These are phyloP conservation scores for Eupsittula cactorum DNA, from an alignment of 2,113 vertebrate species.

Conservation along the genomic window DNA sequence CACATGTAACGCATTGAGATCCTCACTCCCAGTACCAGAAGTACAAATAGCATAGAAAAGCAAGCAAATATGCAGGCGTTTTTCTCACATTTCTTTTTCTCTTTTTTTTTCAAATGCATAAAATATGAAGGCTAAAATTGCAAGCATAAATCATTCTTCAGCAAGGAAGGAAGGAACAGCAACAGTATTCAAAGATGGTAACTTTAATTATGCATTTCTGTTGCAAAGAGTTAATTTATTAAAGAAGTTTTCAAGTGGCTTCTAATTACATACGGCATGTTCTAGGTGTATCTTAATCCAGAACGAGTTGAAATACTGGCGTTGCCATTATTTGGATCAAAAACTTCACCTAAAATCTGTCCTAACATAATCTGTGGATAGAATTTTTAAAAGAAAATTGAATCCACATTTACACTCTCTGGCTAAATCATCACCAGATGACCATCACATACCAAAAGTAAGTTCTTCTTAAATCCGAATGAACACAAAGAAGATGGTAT, in stretches of 20 bases:
- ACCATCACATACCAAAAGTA: too few relatives aligned
- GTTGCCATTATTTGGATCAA: background rate
- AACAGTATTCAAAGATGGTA: background rate
- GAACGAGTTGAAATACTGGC: background rate
- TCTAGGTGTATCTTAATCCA: background rate
- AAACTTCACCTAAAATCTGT: background rate
- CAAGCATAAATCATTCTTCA: background rate
- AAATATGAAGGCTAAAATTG: background rate
- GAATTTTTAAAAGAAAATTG: background rate
- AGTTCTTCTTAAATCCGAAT: background rate
- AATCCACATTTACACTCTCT: background rate
- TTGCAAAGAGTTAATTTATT: background rate
- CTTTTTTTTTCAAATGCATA: background rate
- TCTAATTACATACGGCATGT: background rate
- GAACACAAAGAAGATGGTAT: background rate
- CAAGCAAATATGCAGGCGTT: background rate
- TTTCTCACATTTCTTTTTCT: background rate
- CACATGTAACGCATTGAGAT: fast-evolving
- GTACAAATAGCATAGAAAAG: background rate
- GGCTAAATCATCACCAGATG: background rate
- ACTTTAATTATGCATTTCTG: background rate
- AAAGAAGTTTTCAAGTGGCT: background rate
- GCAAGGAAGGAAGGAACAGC: background rate
- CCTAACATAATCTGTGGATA: background rate
- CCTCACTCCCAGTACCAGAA: background rate